Conservation (phyloP, 2,797 vertebrate genomes). For the Scyliorhinus canicula region DNA sequence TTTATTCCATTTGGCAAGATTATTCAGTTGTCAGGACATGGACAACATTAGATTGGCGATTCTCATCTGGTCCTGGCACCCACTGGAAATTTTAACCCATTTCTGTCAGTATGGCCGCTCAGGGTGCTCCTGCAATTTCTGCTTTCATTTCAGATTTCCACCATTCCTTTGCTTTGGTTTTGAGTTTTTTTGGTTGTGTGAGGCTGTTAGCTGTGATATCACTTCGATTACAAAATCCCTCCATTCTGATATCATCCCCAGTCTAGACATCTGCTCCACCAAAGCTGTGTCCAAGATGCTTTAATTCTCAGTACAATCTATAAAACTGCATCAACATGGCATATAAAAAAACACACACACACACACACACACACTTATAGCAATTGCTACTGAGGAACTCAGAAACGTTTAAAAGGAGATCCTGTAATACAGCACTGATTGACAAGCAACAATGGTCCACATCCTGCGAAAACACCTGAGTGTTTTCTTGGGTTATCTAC, state of each 20-base stretch:
- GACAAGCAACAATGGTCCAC: too few species aligned
- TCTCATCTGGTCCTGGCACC: neutral
- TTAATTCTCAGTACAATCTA: neutral
- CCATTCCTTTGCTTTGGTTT: neutral
- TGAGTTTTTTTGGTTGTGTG: neutral
- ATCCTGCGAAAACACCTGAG: neutral
- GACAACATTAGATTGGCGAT: neutral
- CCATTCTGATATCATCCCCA: neutral
- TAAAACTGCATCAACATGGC: neutral
- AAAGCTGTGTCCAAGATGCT: neutral
- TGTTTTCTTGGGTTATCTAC: neutral
- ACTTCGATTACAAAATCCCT: neutral
- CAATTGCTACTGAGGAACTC: neutral
- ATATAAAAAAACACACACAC: neutral
- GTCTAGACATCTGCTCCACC: neutral
- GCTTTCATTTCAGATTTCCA: neutral
- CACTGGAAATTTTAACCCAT: neutral
- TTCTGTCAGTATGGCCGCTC: neutral
- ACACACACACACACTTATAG: neutral
- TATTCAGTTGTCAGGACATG: neutral
- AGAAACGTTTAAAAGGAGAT: neutral
- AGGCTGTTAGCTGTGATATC: neutral
- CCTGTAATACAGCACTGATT: neutral
- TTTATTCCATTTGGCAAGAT: neutral
- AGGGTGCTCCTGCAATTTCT: neutral